Evolutionary conservation across 2,113 vertebrate species (phyloP).

Genomic region (Oncorhynchus kisutch): DNA sequence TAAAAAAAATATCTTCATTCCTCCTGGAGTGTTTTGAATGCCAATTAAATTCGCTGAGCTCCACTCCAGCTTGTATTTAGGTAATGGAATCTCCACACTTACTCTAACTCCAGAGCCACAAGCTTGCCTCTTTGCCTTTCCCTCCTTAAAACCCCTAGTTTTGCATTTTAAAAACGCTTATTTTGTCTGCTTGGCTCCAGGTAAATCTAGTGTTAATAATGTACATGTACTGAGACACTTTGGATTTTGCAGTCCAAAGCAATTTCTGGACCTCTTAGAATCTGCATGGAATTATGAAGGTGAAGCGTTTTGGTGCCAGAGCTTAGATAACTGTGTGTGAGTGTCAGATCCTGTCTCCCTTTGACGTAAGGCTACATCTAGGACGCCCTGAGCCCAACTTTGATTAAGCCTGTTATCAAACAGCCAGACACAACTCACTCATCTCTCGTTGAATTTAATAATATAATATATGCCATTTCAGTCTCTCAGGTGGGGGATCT

Average conservation of each 20-base stretch:
- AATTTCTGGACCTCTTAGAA: too few species aligned
- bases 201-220: constrained; percentile 50
- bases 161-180: constrained; percentile 36
- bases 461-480: too few species aligned
- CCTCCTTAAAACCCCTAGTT: constrained; percentile 22
- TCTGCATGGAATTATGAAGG: too few species aligned
- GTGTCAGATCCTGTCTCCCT: not conserved
- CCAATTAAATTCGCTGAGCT: not conserved
- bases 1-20: not conserved
- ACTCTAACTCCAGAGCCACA: constrained; percentile 14
- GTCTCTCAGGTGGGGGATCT: too few species aligned
- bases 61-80: not conserved
- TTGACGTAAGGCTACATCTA: constrained; percentile 29
- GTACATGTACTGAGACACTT: constrained; percentile 17
- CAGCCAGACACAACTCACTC: constrained; percentile 34
- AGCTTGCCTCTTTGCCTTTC: constrained; percentile 21
- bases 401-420: constrained; percentile 59
- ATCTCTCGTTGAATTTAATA: too few species aligned
- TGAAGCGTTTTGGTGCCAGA: too few species aligned
- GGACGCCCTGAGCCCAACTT: constrained; percentile 53
- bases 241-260: not conserved
- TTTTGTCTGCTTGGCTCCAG: constrained; percentile 32
- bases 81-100: constrained; percentile 18
- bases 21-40: not conserved
- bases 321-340: too few species aligned